phyloP scores from a whole-genome alignment of 1,140 invertebrate species.

The Zaprionus ghesquierei region DNA sequence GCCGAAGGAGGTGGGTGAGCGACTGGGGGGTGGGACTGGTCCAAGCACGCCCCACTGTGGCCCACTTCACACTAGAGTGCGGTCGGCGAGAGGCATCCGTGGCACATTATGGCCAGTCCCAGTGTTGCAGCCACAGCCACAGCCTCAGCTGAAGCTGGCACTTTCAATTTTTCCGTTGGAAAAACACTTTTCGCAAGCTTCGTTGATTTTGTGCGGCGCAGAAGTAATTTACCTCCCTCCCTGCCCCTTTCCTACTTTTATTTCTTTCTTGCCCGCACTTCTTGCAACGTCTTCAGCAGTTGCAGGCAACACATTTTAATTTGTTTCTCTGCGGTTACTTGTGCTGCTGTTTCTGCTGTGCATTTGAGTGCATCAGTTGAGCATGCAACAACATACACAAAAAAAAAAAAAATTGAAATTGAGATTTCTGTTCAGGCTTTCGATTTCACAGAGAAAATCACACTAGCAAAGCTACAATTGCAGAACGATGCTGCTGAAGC shows the following conservation, averaged over 20 bases:
- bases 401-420: not conserved
- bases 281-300: slow-evolving; percentile 35
- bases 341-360: slow-evolving; percentile 43
- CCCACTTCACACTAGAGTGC: slow-evolving; percentile 74
- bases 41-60: slow-evolving; percentile 22
- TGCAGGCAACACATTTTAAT: slow-evolving; percentile 76
- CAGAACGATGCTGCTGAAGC: not conserved
- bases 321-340: slow-evolving; percentile 56
- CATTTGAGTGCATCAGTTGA: slow-evolving; percentile 73
- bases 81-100: slow-evolving; percentile 43
- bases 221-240: slow-evolving; percentile 13
- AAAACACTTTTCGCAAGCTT: slow-evolving; percentile 76
- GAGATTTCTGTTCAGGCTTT: slow-evolving; percentile 52
- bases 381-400: slow-evolving; percentile 57
- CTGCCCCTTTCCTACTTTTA: slow-evolving; percentile 49
- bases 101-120: slow-evolving; percentile 67
- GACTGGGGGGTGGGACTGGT: slow-evolving; percentile 4
- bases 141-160: slow-evolving; percentile 50
- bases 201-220: slow-evolving; percentile 47
- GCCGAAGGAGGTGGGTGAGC: not conserved
- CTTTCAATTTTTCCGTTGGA: slow-evolving; percentile 58
- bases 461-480: not conserved
- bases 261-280: slow-evolving; percentile 34
- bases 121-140: slow-evolving; percentile 30
- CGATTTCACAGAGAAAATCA: slow-evolving; percentile 57